A percentile compares a stretch with the other conserved stretches of the same genome.
phyloP scores from a whole-genome alignment of 2,797 vertebrate genomes.

The Lepus townsendii region DNA sequence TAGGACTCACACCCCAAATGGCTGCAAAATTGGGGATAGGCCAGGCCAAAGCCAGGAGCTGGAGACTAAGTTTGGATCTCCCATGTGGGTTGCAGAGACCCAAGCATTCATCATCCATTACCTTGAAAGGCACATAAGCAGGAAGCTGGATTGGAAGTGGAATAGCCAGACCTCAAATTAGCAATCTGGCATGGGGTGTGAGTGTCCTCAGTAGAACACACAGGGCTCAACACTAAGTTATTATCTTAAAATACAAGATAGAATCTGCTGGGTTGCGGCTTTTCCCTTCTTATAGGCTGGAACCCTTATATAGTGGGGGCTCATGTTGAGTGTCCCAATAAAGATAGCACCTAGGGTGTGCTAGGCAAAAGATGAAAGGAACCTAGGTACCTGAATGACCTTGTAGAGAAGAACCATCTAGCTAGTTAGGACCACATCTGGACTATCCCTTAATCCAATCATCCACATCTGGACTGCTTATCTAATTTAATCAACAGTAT shows the following conservation, averaged over 20 bases:
- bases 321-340: not conserved
- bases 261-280: not conserved
- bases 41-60: too few relatives aligned
- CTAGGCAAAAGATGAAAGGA: not conserved
- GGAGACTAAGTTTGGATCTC: too few relatives aligned
- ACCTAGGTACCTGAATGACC: not conserved
- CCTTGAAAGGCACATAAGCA: too few relatives aligned
- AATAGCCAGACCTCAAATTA: too few relatives aligned
- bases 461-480: too few relatives aligned
- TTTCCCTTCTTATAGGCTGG: not conserved
- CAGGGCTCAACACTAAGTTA: not conserved
- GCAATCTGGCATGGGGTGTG: too few relatives aligned
- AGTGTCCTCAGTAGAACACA: too few relatives aligned
- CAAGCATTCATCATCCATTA: too few relatives aligned
- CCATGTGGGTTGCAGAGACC: too few relatives aligned
- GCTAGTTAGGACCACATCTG: not conserved
- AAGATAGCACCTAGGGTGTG: not conserved
- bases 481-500: not conserved
- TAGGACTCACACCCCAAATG: too few relatives aligned
- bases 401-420: not conserved
- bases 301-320: not conserved
- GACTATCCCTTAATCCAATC: not conserved
- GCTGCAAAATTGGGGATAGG: too few relatives aligned
- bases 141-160: too few relatives aligned
- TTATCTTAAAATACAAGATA: not conserved